Evolutionary conservation across 2,888 invertebrate genomes (phyloP), one percentile per base, ranked within the genome.

Genomic region (Chalcis sispes): DNA sequence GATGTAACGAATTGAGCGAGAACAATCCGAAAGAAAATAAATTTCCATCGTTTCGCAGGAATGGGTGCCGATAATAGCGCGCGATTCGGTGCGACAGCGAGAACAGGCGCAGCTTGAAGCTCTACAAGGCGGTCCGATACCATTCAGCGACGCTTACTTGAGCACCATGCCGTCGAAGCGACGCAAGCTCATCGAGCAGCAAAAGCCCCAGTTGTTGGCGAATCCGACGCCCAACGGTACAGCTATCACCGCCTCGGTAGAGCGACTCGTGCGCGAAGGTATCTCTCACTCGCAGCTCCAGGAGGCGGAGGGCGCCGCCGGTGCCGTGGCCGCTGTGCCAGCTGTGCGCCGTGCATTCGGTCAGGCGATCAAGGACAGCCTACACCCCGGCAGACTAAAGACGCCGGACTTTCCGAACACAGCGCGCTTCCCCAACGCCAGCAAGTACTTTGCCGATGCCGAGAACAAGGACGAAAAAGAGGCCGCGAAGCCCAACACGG

Each of bases 81-180:
- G 94, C 75, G 98, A 98, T 88, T 91, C 93, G 62, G 92, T 93
- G 82, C 90, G 92, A 72, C 97, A 96, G 88, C 90, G 93, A 67
- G 89, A 91, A 62, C 92, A 93, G 77, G 86, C 90, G 4, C 85
- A 85, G 74, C 77, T 81, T 71, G 79, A 83, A 27, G 80, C 82
- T 25, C 79, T 84, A 50, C 80, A 83, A 13, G 81, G 80, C n/a
- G 82, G 82, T 1, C 81, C 86, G 13, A 79, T 86, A 1, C 93
- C 94, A 32, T 94, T 94, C 88, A 97, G 97, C 85, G 97, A 98
- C 89, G 96, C 96, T 0, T 98, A 98, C 88, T 90, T 97, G 56
- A 93, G 94, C 8, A 96, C 96, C 13, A 94, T 98, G 94, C 96
- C 98, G 15, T 93, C 95, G 50, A 96, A 97, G 88, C 92, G 97